phyloP scores from a whole-genome alignment of 92 coral and sea anemone species.

The Porites lobata region DNA sequence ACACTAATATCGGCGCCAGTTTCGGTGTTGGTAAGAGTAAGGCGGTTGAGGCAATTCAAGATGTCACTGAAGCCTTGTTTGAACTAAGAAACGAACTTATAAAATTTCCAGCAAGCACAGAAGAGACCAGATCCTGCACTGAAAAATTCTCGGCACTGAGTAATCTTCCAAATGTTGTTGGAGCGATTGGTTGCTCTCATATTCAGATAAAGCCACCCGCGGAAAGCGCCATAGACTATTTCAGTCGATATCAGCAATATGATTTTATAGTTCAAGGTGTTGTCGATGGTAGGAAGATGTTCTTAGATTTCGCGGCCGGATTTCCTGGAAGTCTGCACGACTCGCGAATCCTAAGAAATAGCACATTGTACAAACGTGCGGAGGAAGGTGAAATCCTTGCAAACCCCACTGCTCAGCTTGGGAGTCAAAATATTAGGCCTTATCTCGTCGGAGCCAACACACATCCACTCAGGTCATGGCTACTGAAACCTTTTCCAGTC shows the following conservation, averaged over 20 bases:
- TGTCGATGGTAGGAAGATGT: constrained; percentile 11
- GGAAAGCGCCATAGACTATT: constrained; percentile 37
- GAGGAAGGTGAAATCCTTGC: neutral
- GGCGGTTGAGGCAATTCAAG: constrained; percentile 22
- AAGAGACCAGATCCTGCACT: constrained; percentile 2
- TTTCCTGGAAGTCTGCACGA: too few species aligned
- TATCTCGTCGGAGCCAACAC: too few species aligned
- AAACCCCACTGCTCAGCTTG: too few species aligned
- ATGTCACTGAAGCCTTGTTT: constrained; percentile 27
- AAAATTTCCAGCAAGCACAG: constrained; percentile 18
- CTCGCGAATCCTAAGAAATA: too few species aligned
- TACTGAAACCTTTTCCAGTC: too few species aligned
- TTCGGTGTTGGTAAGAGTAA: constrained; percentile 18
- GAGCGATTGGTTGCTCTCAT: constrained; percentile 51
- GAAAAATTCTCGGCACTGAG: constrained; percentile 24
- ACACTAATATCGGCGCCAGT: constrained; percentile 2
- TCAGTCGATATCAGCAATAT: constrained; percentile 39
- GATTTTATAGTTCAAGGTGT: constrained; percentile 38
- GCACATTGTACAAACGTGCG: too few species aligned
- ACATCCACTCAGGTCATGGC: too few species aligned
- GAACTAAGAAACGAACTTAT: constrained; percentile 2
- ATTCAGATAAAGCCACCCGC: constrained; percentile 14
- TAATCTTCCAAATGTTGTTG: constrained; percentile 39
- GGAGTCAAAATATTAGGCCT: too few species aligned
- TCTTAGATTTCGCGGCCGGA: constrained; percentile 2